Percentiles rank a stretch among this genome's conserved stretches.
These are phyloP conservation scores for Yponomeuta sedellus DNA, from an alignment of 2,888 invertebrate species.

Conservation along the genomic window DNA sequence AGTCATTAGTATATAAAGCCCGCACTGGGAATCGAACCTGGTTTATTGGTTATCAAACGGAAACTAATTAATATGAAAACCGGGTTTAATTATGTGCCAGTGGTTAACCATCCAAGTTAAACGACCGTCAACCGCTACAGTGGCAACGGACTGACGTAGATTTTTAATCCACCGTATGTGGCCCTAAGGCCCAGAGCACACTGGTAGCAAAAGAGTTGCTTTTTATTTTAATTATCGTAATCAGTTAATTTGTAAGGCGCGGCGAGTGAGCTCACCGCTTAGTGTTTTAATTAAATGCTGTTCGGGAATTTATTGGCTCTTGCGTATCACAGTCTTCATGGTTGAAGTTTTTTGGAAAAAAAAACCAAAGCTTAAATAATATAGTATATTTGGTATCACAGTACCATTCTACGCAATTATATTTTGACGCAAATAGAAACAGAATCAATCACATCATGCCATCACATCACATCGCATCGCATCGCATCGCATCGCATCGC, in stretches of 20 bases:
- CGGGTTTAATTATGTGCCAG: slow-evolving; percentile 6
- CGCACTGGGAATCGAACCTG: no score
- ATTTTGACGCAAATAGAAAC: background rate
- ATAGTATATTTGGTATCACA: background rate
- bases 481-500: no score
- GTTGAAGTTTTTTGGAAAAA: background rate
- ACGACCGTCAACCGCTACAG: slow-evolving; percentile 21
- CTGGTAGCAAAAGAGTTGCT: slow-evolving; percentile 63
- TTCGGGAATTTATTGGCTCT: slow-evolving; percentile 8
- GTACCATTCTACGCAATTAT: background rate
- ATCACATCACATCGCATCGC: no score
- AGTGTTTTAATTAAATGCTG: slow-evolving; percentile 11
- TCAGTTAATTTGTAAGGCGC: slow-evolving; percentile 54
- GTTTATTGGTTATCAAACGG: no score
- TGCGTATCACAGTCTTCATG: slow-evolving; percentile 2
- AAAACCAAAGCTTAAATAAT: background rate
- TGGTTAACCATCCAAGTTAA: slow-evolving; percentile 16
- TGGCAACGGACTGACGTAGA: slow-evolving; percentile 42
- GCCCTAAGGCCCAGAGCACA: slow-evolving; percentile 46
- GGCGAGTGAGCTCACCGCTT: slow-evolving; percentile 10
- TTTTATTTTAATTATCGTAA: slow-evolving; percentile 65
- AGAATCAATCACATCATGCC: no score
- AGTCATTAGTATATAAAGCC: no score
- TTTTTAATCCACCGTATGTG: slow-evolving; percentile 50
- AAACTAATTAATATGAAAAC: no score